These are phyloP conservation scores for Portevinia maculata DNA, from an alignment of 2,888 invertebrate species.

Conservation along the genomic window DNA sequence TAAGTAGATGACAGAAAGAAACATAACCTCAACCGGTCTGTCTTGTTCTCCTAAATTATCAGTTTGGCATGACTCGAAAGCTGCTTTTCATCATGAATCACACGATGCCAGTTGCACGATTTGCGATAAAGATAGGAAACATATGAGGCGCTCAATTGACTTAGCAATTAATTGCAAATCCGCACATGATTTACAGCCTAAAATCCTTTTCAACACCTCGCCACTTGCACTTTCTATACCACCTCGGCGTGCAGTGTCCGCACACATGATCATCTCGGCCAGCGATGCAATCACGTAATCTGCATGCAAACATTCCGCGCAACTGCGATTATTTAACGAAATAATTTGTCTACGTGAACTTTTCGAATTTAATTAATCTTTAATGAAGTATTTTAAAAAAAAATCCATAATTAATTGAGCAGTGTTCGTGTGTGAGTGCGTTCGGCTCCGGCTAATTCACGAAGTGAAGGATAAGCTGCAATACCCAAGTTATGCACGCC, in stretches of 20 bases:
- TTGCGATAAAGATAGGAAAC: slow-evolving; percentile 52
- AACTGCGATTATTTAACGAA: slow-evolving; percentile 59
- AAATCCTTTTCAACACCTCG: slow-evolving; percentile 61
- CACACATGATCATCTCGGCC: slow-evolving; percentile 3
- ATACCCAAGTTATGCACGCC: slow-evolving; percentile 24
- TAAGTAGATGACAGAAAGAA: slow-evolving; percentile 60
- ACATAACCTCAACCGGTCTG: slow-evolving; percentile 27
- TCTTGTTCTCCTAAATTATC: slow-evolving; percentile 33
- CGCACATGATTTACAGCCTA: slow-evolving; percentile 47
- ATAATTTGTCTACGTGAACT: slow-evolving; percentile 52
- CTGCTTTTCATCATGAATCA: slow-evolving; percentile 57
- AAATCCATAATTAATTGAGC: slow-evolving; percentile 65
- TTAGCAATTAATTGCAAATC: slow-evolving; percentile 63
- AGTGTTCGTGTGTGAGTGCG: background rate
- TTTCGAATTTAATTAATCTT: slow-evolving; percentile 65
- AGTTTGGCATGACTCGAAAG: slow-evolving; percentile 14
- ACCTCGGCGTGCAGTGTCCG: background rate
- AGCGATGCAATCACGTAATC: slow-evolving; percentile 60
- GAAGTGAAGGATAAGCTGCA: slow-evolving; percentile 27
- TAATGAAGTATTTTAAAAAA: slow-evolving; percentile 59
- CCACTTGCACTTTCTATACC: slow-evolving; percentile 63
- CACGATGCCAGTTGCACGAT: slow-evolving; percentile 61
- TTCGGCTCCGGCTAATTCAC: slow-evolving; percentile 4
- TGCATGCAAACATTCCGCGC: slow-evolving; percentile 41
- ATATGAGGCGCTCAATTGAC: slow-evolving; percentile 57